phyloP scores from a whole-genome alignment of 2,888 invertebrate species.

The Chloroclystis v-ata region DNA sequence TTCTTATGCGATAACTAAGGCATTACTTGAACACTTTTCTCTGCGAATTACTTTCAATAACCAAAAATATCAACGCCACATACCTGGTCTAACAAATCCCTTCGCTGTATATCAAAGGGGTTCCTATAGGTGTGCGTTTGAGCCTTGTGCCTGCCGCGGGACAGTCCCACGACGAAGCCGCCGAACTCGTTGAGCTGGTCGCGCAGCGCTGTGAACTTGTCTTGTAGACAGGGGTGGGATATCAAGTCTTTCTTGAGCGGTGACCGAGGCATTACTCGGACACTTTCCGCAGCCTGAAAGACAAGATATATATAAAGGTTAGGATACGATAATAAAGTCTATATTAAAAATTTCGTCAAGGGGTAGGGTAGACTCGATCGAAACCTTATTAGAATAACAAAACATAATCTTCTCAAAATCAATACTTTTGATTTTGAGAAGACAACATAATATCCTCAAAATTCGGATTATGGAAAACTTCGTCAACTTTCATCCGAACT shows the following conservation, averaged over 20 bases:
- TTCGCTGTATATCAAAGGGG: conserved; percentile 95
- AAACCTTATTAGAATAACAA: too few species aligned
- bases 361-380: too few species aligned
- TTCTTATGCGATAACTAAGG: too few species aligned
- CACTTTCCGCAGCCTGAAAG: conserved; percentile 82
- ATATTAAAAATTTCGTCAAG: too few species aligned
- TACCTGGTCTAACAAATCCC: conserved; percentile 91
- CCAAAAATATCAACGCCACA: background rate
- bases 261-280: conserved; percentile 84
- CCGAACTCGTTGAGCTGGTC: conserved; percentile 93
- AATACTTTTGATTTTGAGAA: too few species aligned
- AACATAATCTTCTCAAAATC: too few species aligned
- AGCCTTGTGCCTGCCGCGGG: conserved; percentile 71
- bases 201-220: conserved; percentile 88
- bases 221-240: conserved; percentile 88
- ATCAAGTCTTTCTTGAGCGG: conserved; percentile 88
- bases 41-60: too few species aligned
- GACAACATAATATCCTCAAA: too few species aligned
- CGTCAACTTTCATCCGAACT: too few species aligned
- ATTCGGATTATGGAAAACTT: too few species aligned
- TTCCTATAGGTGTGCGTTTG: conserved; percentile 87
- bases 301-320: background rate
- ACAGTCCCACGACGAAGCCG: conserved; percentile 87
- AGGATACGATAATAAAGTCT: too few species aligned
- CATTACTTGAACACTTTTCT: too few species aligned